phyloP scores from a whole-genome alignment of 2,797 vertebrate genomes.

The Rhinophrynus dorsalis region DNA sequence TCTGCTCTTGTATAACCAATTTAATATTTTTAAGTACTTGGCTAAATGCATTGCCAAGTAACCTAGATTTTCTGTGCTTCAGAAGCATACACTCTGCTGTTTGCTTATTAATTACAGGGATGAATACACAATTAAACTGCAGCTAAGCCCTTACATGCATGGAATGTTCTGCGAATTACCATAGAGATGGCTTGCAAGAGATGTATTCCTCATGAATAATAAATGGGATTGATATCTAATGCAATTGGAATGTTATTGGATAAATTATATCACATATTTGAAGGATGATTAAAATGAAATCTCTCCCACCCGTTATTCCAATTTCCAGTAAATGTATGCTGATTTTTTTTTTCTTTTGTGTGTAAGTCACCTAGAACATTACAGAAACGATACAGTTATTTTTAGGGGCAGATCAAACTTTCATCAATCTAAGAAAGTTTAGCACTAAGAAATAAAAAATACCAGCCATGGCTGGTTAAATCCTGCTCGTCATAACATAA shows the following conservation, averaged over 20 bases:
- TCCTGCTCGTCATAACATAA: not conserved
- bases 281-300: constrained; percentile 53
- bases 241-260: constrained; percentile 50
- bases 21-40: constrained; percentile 59
- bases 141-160: constrained; percentile 67
- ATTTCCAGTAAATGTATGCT: constrained; percentile 51
- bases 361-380: not conserved
- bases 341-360: constrained; percentile 7
- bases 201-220: constrained; percentile 60
- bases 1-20: constrained; percentile 48
- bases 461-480: constrained; percentile 11
- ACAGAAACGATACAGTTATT: not conserved
- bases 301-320: constrained; percentile 4
- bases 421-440: too few relatives aligned
- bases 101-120: constrained; percentile 68
- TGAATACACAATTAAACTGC: constrained; percentile 65
- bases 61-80: constrained; percentile 64
- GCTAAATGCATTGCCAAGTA: constrained; percentile 62
- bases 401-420: too few relatives aligned
- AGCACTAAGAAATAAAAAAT: too few relatives aligned
- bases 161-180: constrained; percentile 66
- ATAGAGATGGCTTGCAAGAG: constrained; percentile 60
- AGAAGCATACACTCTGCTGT: constrained; percentile 64
- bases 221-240: constrained; percentile 55
- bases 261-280: constrained; percentile 52